Conservation (phyloP, 2,113 vertebrate genomes). For the Amazona guildingii region DNA sequence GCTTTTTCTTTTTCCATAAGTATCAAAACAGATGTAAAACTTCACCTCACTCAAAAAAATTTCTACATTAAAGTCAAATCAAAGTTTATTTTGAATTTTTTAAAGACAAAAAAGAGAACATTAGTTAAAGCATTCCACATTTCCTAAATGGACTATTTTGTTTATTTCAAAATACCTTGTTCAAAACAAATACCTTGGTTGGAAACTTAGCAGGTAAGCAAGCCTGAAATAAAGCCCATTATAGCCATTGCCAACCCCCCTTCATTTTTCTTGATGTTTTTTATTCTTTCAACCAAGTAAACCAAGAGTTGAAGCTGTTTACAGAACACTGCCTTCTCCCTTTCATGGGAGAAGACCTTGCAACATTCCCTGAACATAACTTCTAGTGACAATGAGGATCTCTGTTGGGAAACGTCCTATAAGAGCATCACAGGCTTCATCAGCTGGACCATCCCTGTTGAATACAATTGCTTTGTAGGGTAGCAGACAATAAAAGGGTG, state of each 20-base stretch:
- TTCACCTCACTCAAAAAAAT: background rate
- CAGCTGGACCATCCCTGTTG: accelerated
- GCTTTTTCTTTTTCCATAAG: background rate
- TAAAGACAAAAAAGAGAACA: background rate
- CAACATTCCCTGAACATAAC: background rate
- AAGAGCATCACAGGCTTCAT: background rate
- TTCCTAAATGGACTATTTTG: background rate
- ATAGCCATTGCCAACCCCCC: accelerated
- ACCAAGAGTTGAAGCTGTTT: background rate
- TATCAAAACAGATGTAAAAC: background rate
- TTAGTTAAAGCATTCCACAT: background rate
- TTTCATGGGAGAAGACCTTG: background rate
- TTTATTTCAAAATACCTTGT: background rate
- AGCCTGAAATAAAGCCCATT: accelerated
- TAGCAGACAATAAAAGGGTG: background rate
- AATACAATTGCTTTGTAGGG: background rate
- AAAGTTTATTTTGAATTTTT: background rate
- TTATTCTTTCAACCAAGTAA: background rate
- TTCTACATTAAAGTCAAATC: background rate
- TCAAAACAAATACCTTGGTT: background rate
- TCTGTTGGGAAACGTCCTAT: background rate
- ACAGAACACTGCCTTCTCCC: background rate
- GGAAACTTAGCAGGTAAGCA: background rate
- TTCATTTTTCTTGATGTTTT: background rate
- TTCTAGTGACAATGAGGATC: accelerated